Base-by-base conservation (phyloP, 2,113 vertebrate genomes). In the Montifringilla adamsi region DNA sequence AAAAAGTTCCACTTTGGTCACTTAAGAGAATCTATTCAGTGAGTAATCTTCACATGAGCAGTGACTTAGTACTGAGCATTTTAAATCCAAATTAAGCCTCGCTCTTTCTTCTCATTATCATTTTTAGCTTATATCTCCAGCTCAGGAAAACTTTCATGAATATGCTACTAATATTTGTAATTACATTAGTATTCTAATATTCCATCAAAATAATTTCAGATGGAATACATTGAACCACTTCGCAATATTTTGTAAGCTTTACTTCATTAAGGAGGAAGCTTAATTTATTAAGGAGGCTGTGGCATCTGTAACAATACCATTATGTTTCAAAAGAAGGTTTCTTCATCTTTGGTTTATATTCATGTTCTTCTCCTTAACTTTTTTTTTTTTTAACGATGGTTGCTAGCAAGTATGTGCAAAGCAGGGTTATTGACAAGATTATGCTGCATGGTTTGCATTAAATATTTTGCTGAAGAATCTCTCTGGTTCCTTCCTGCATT, bases 1-100 rank as follows among this genome's bases (percentile, higher is more conserved):
- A 82, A 90, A 64, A 73, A 56, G 35, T 72, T 90, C 89, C 53
- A 91, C 66, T 85, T 91, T 1, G 21, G 82, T 75, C 92, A 85
- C 62, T 95, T 93, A 93, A 78, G 47, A 87, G 58, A 96, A 85
- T 64, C 52, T 96, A 60, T 76, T 82, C 78, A 44, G n/a, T n/a
- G 27, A 60, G 23, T 82, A 93, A 93, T 87, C 58, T 60, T 82
- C 87, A 84, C 66, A 67, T 0, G 1, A 91, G 52, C 44, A 75
- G 66, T 72, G 87, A 76, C 47, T 87, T 72, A 87, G 59, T 60
- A 52, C 19, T 73, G 47, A 85, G 67, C 31, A 90, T 85, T 94
- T 95, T 19, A 94, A 93, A 96, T 60, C 63, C 74, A 85, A 76
- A 94, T 91, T 95, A 95, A 90, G 73, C 66, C 28, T 82, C 0